phyloP scores from a whole-genome alignment of 2,888 invertebrate genomes.

The Lepidochrysops patricia region DNA sequence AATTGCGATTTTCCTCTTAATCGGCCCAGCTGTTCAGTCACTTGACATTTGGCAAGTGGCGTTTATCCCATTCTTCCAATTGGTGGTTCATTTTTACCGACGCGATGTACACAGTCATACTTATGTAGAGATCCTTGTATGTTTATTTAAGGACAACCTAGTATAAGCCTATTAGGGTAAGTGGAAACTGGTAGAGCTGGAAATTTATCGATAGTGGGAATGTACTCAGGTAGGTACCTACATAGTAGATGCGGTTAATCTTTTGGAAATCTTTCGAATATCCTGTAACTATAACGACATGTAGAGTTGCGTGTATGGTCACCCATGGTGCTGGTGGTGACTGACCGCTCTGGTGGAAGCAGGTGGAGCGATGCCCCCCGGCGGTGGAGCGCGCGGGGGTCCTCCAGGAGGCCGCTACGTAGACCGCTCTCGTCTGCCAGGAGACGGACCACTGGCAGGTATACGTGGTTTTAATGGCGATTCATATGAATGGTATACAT shows the following conservation, averaged over 20 bases:
- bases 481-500: no score
- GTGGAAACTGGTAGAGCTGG: no score
- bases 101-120: no score
- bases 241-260: background rate
- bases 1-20: no score
- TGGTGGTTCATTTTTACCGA: no score
- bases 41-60: no score
- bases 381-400: conserved; percentile 66
- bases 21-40: no score
- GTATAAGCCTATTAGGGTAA: no score
- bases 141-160: no score
- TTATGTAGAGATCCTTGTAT: no score
- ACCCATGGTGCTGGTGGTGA: conserved; percentile 27
- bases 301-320: background rate
- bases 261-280: background rate
- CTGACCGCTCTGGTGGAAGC: conserved; percentile 31
- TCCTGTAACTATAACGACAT: background rate
- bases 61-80: no score
- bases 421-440: conserved; percentile 73
- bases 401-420: conserved; percentile 61
- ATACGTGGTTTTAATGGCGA: conserved; percentile 29
- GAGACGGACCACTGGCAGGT: conserved; percentile 79
- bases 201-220: no score
- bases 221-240: background rate
- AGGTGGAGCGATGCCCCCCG: conserved; percentile 69